phyloP scores from a whole-genome alignment of 2,797 vertebrate species.

The Bradypodion ventrale region DNA sequence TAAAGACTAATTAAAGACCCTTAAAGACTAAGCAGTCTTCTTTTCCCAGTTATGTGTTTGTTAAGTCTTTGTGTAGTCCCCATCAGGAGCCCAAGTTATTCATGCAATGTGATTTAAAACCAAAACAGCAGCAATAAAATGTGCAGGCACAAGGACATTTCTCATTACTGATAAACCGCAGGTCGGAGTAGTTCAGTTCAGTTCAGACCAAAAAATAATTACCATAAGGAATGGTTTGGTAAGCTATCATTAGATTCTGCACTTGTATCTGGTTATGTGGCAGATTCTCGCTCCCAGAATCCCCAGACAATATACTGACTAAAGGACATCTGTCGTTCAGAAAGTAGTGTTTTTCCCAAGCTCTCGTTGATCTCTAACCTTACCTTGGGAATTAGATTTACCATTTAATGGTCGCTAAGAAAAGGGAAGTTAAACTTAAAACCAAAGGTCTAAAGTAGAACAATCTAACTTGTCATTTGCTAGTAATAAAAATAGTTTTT shows the following conservation, averaged over 20 bases:
- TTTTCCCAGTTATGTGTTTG: too few relatives aligned
- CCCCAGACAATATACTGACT: too few relatives aligned
- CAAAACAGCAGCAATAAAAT: neutral
- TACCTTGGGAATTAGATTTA: neutral
- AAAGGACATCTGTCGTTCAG: too few relatives aligned
- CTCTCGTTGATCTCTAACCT: neutral
- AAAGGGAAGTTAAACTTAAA: neutral
- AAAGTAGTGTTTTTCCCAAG: too few relatives aligned
- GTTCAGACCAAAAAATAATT: neutral
- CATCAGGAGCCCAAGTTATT: neutral
- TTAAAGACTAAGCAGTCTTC: too few relatives aligned
- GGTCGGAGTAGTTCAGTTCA: too few relatives aligned
- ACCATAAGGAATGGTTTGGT: neutral
- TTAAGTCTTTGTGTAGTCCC: neutral
- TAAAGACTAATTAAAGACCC: too few relatives aligned
- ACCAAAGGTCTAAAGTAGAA: neutral
- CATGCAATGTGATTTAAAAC: too few relatives aligned
- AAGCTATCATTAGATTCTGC: neutral
- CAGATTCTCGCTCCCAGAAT: too few relatives aligned
- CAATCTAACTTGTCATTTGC: too few relatives aligned
- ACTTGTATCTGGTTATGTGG: neutral
- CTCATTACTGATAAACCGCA: neutral
- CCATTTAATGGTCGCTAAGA: neutral
- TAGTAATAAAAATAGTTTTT: neutral
- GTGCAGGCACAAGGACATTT: neutral